phyloP scores from a whole-genome alignment of 2,888 invertebrate genomes.

The Leptopilina drosophilae region DNA sequence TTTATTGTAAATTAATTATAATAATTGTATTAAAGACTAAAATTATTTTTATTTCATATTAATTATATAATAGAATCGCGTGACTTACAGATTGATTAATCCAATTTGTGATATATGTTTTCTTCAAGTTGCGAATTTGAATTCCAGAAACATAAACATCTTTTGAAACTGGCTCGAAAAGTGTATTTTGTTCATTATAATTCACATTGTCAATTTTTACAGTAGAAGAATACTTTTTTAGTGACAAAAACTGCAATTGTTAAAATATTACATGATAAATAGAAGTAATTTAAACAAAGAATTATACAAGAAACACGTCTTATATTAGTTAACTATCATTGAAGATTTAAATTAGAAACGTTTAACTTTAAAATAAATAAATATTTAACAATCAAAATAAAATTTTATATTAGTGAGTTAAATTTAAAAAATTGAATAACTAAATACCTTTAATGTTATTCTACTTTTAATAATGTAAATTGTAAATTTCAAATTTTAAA shows the following conservation, averaged over 20 bases:
- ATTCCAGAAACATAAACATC: slow-evolving; percentile 74
- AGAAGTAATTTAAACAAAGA: background rate
- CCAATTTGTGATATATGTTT: slow-evolving; percentile 68
- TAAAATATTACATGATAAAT: background rate
- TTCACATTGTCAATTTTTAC: slow-evolving; percentile 51
- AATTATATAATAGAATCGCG: too few species aligned
- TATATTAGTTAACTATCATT: too few species aligned
- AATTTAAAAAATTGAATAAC: background rate
- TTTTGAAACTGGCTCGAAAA: slow-evolving; percentile 70
- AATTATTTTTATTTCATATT: too few species aligned
- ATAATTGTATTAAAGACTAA: background rate
- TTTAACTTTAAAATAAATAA: too few species aligned
- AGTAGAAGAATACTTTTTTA: slow-evolving; percentile 67
- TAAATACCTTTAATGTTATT: too few species aligned
- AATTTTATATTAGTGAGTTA: background rate
- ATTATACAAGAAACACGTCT: too few species aligned
- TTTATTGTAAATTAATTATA: background rate
- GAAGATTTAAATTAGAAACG: too few species aligned
- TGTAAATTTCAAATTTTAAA: too few species aligned
- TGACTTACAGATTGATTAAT: slow-evolving; percentile 64
- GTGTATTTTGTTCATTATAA: slow-evolving; percentile 61
- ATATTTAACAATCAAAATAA: too few species aligned
- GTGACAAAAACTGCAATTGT: slow-evolving; percentile 60
- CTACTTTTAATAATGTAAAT: too few species aligned
- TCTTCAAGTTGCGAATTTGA: slow-evolving; percentile 78